These are phyloP conservation scores for Troides helena DNA, from an alignment of 2,888 invertebrate genomes.

Conservation along the genomic window DNA sequence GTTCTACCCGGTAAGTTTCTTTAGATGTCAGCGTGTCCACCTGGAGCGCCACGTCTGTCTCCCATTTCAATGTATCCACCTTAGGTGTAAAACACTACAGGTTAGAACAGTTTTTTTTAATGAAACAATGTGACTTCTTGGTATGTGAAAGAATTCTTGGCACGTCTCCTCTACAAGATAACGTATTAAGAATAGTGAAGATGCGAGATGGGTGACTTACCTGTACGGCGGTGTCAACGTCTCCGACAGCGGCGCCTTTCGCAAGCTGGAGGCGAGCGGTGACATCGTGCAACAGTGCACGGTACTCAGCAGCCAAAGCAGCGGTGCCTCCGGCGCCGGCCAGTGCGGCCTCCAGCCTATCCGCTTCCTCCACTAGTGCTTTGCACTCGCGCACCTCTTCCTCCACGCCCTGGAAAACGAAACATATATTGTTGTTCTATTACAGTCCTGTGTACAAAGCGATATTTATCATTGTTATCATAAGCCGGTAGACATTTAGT, in stretches of 20 bases:
- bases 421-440: background rate
- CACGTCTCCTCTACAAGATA: background rate
- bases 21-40: slow-evolving; percentile 91
- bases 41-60: slow-evolving; percentile 88
- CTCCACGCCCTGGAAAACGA: slow-evolving; percentile 54
- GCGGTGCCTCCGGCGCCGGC: slow-evolving; percentile 49
- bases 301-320: slow-evolving; percentile 67
- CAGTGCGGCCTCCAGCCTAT: slow-evolving; percentile 55
- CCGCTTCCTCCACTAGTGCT: slow-evolving; percentile 60
- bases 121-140: too few relatives aligned
- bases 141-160: too few relatives aligned
- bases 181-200: background rate
- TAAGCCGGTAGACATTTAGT: too few relatives aligned
- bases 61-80: slow-evolving; percentile 87
- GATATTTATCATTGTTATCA: too few relatives aligned
- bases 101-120: background rate
- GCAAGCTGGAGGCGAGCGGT: slow-evolving; percentile 58
- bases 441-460: background rate
- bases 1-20: slow-evolving; percentile 89
- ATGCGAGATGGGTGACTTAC: slow-evolving; percentile 37
- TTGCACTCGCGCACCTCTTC: slow-evolving; percentile 62
- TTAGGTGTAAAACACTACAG: slow-evolving; percentile 55
- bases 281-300: slow-evolving; percentile 62
- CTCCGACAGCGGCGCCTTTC: slow-evolving; percentile 58
- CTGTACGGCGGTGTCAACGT: slow-evolving; percentile 70